Base-by-base conservation (phyloP, 2,888 invertebrate species). In the Achlya flavicornis region DNA sequence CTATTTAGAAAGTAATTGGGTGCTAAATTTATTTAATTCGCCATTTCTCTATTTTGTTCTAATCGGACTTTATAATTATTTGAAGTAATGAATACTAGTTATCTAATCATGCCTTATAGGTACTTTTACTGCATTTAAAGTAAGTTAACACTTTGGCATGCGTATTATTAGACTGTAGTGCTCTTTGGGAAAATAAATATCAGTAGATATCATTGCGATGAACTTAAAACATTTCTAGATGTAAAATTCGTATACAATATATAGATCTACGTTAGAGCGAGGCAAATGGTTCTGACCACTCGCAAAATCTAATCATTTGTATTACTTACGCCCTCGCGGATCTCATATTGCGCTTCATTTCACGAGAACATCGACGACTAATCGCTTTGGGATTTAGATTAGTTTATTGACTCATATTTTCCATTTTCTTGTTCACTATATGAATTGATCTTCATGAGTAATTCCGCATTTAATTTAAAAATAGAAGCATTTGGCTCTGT, bases 271-370 rank as follows among this genome's bases (percentile, higher is more conserved):
- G 79, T 60, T 41, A 19, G 53, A 48, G 81, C 73, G 79, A 80
- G 75, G 79, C 73, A 76, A 76, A 77, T 75, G 76, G 81, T 74
- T 79, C 80, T 83, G 86, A 79, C 84, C 90, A 90, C 87, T 87
- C 86, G 85, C 85, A 83, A 89, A 91, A 93, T 93, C 93, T 92
- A 93, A 92, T 93, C 88, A 91, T 87, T 85, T 82, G 79, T 85
- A 89, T 93, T 93, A 93, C 83, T 87, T 79, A 87, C 91, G 91
- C 86, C 75, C 85, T 78, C 78, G 73, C 80, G 83, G 84, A 84
- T 84, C 86, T 81, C 86, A 90, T 90, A 89, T 83, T 88, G 83
- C 90, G 92, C 87, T 90, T 89, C 91, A 89, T 91, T 93, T 87
- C 88, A 86, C 89, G 83, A 81, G 81, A 84, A 86, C 80, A 83